A percentile compares a stretch with the other conserved stretches of the same genome.
These are phyloP conservation scores for Pocillopora verrucosa DNA, from an alignment of 64 coral and sea anemone species.

Conservation along the genomic window DNA sequence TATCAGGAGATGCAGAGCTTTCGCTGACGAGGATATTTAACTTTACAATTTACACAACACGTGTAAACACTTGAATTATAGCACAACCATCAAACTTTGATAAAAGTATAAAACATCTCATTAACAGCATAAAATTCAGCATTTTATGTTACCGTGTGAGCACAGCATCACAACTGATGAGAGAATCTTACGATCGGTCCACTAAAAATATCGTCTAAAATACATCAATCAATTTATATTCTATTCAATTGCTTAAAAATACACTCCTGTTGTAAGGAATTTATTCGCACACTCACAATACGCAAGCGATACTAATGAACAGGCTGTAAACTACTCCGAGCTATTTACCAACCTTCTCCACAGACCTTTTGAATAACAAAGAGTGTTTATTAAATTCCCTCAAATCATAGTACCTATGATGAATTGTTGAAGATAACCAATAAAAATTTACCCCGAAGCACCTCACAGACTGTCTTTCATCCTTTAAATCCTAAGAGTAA, in stretches of 20 bases:
- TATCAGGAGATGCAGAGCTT: background rate
- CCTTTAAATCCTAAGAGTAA: background rate
- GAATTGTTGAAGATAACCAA: too few relatives aligned
- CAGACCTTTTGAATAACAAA: background rate
- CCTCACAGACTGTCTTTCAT: too few relatives aligned
- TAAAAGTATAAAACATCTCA: background rate
- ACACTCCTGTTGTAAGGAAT: background rate
- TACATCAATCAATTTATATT: background rate
- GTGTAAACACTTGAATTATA: background rate
- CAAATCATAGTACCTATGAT: background rate
- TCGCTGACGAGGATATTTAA: background rate
- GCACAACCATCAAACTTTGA: background rate
- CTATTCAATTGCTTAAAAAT: background rate
- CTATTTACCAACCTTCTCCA: background rate
- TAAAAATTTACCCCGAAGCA: too few relatives aligned
- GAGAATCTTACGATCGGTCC: background rate
- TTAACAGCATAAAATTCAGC: background rate
- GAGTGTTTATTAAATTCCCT: background rate
- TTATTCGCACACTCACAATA: background rate
- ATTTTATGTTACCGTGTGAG: background rate
- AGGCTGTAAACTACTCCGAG: too few relatives aligned
- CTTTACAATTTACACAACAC: slow-evolving; percentile 24
- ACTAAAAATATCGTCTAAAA: background rate
- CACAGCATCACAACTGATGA: background rate
- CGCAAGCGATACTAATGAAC: background rate